Evolutionary conservation across 2,888 invertebrate species (phyloP).

Genomic region (Plutella xylostella): DNA sequence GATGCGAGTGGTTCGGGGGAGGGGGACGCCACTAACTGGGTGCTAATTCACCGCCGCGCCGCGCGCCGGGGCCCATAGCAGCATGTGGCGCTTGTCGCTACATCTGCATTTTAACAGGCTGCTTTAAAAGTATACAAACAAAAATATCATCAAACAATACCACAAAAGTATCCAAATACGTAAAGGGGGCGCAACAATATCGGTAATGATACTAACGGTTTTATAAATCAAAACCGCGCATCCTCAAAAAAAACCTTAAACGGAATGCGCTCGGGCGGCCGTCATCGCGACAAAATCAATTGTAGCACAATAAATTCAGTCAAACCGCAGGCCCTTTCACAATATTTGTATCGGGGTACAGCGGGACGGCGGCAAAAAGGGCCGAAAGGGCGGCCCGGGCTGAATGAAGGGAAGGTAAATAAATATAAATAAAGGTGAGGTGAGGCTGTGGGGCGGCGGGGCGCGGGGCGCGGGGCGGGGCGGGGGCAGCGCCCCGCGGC

Average conservation of each 20-base stretch:
- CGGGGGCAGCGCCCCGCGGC: constrained; percentile 32
- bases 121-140: too few relatives aligned
- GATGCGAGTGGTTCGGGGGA: constrained; percentile 3
- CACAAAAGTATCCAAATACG: too few relatives aligned
- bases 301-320: constrained; percentile 64
- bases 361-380: constrained; percentile 56
- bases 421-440: constrained; percentile 68
- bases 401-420: constrained; percentile 71
- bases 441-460: constrained; percentile 13
- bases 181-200: background rate
- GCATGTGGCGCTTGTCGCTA: background rate
- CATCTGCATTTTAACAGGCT: too few relatives aligned
- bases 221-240: constrained; percentile 9
- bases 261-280: constrained; percentile 28
- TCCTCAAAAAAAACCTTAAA: constrained; percentile 13
- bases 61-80: background rate
- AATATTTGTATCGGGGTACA: constrained; percentile 66
- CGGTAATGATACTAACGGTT: constrained; percentile 3
- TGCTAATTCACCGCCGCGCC: constrained; percentile 24
- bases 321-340: constrained; percentile 66
- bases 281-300: constrained; percentile 46
- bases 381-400: constrained; percentile 65
- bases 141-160: background rate
- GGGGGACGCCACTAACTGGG: constrained; percentile 20
- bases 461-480: constrained; percentile 4